These are phyloP conservation scores for Microcebus murinus DNA, from an alignment of 2,113 vertebrate genomes.

Conservation along the genomic window DNA sequence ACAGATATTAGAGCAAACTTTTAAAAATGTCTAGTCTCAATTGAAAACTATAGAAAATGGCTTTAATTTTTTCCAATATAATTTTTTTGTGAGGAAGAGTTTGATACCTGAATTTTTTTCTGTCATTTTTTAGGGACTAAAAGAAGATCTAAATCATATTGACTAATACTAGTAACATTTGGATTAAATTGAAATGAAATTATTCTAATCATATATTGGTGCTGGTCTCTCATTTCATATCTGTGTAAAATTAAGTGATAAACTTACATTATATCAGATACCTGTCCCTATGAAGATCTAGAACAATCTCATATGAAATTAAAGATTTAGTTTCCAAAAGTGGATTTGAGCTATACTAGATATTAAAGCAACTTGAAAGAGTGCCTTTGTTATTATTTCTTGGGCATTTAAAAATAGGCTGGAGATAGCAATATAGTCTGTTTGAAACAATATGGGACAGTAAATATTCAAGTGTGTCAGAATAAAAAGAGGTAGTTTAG, in stretches of 20 bases:
- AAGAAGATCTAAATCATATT: constrained; percentile 25
- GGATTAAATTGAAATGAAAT: constrained; percentile 49
- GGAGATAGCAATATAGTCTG: constrained; percentile 22
- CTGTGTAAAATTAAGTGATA: constrained; percentile 60
- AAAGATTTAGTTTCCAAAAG: constrained; percentile 50
- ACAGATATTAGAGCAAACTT: neutral
- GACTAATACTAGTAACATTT: neutral
- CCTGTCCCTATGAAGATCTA: neutral
- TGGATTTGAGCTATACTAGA: constrained; percentile 16
- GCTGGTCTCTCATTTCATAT: neutral
- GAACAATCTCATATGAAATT: neutral
- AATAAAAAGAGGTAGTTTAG: constrained; percentile 59
- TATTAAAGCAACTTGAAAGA: constrained; percentile 36
- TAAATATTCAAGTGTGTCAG: constrained; percentile 65
- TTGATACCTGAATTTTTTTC: constrained; percentile 11
- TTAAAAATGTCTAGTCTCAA: neutral
- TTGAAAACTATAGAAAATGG: neutral
- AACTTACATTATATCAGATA: constrained; percentile 16
- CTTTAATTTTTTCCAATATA: neutral
- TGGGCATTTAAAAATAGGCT: constrained; percentile 27
- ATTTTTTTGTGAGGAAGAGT: constrained; percentile 46
- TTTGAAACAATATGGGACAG: constrained; percentile 7
- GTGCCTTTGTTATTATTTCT: constrained; percentile 49
- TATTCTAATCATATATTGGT: neutral
- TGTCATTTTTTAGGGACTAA: neutral